These are phyloP conservation scores for Charanyca ferruginea DNA, from an alignment of 2,888 invertebrate species.

Conservation along the genomic window DNA sequence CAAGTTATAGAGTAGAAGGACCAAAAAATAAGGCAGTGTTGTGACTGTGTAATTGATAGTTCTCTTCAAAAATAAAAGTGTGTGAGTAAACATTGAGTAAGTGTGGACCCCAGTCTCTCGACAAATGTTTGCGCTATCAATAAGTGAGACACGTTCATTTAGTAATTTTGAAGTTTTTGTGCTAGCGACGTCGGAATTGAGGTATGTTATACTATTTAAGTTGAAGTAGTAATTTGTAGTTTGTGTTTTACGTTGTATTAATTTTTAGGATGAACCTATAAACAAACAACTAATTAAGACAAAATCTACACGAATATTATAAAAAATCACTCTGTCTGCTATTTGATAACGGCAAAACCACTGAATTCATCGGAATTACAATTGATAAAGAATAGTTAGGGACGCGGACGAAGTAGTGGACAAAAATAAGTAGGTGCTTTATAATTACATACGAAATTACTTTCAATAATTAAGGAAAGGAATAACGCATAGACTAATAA, in stretches of 20 bases:
- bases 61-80: conserved; percentile 56
- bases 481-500: conserved; percentile 37
- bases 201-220: conserved; percentile 67
- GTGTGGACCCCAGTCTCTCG: conserved; percentile 56
- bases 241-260: neutral
- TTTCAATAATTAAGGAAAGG: conserved; percentile 20
- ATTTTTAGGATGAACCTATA: neutral
- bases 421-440: too few species aligned
- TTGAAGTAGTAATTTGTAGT: conserved; percentile 8
- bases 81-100: conserved; percentile 66
- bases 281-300: neutral
- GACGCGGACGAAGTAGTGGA: too few species aligned
- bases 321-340: neutral
- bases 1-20: conserved; percentile 14
- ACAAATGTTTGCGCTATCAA: conserved; percentile 85
- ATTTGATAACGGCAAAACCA: too few species aligned
- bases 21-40: conserved; percentile 54
- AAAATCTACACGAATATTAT: neutral
- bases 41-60: conserved; percentile 65
- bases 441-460: conserved; percentile 17
- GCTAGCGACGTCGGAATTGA: conserved; percentile 58
- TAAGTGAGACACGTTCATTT: conserved; percentile 76
- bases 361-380: too few species aligned
- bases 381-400: too few species aligned
- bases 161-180: conserved; percentile 65